A percentile compares a stretch with the other conserved stretches of the same genome.
Evolutionary conservation across 2,797 vertebrate genomes (phyloP).

Genomic region (Borostomias antarcticus): DNA sequence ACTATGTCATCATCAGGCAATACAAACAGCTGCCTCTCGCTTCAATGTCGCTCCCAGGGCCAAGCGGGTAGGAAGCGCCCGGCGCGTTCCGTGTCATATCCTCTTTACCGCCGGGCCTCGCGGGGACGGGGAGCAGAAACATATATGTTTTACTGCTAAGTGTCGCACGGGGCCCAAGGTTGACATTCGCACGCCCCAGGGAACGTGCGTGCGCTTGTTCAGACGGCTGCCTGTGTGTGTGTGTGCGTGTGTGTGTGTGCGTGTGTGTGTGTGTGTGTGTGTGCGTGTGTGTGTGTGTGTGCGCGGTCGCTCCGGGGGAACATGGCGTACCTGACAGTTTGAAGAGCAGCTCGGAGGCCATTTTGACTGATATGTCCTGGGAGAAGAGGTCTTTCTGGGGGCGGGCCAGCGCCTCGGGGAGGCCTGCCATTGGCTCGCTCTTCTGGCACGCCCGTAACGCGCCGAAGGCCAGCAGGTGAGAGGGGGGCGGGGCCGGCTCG

Average conservation of each 20-base stretch:
- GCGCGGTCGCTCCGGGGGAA: not conserved
- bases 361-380: slow-evolving; percentile 99
- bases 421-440: slow-evolving; percentile 83
- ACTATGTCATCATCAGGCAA: slow-evolving; percentile 63
- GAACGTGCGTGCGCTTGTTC: not conserved
- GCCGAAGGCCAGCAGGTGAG: slow-evolving; percentile 87
- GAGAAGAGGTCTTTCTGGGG: slow-evolving; percentile 96
- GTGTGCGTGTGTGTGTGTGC: slow-evolving; percentile 1
- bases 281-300: slow-evolving; percentile 6
- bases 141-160: slow-evolving; percentile 56
- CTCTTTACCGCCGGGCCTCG: slow-evolving; percentile 48
- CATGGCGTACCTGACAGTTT: slow-evolving; percentile 85
- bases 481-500: slow-evolving; percentile 72
- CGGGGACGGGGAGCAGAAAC: slow-evolving; percentile 54
- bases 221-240: not conserved
- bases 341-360: slow-evolving; percentile 98
- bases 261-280: not conserved
- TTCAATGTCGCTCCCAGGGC: slow-evolving; percentile 64
- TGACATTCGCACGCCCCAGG: slow-evolving; percentile 26
- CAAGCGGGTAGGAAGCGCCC: slow-evolving; percentile 50
- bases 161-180: slow-evolving; percentile 51
- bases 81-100: slow-evolving; percentile 45
- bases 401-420: slow-evolving; percentile 84
- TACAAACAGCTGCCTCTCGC: slow-evolving; percentile 62
- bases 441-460: slow-evolving; percentile 91